A percentile compares a stretch with the other conserved stretches of the same genome.
These are phyloP conservation scores for Sylvietta virens DNA, from an alignment of 2,113 vertebrate species.

Conservation along the genomic window DNA sequence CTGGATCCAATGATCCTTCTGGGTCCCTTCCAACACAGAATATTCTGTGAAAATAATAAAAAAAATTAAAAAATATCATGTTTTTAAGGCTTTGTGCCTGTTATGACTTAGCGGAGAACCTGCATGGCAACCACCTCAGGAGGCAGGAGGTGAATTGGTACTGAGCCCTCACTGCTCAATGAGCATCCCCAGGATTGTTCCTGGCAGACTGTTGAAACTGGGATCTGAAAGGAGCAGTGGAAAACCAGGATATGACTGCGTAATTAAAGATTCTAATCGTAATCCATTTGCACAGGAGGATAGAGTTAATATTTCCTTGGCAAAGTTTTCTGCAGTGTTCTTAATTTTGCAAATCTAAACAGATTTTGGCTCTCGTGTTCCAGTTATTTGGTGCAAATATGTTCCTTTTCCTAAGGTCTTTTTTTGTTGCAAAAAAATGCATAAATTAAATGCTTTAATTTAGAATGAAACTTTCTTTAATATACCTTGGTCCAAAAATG, in stretches of 20 bases:
- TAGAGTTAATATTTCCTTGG: neutral
- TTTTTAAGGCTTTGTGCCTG: neutral
- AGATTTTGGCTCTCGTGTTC: neutral
- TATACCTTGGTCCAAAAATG: neutral
- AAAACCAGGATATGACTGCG: neutral
- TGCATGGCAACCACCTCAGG: rapidly evolving
- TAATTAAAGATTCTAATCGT: neutral
- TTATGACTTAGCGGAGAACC: neutral
- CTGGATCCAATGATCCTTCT: neutral
- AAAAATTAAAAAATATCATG: neutral
- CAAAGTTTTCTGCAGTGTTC: neutral
- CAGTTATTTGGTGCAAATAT: neutral
- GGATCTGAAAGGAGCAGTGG: neutral
- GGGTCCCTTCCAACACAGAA: neutral
- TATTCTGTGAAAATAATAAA: neutral
- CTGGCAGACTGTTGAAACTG: neutral
- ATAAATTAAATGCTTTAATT: neutral
- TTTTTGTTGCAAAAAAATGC: neutral
- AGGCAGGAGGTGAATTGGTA: neutral
- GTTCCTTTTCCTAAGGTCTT: neutral
- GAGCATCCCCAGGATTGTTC: neutral
- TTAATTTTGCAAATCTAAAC: neutral
- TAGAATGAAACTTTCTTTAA: neutral
- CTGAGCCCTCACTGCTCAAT: neutral
- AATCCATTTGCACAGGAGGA: neutral